Evolutionary conservation across 2,797 vertebrate species (phyloP).

Genomic region (Pitangus sulphuratus): DNA sequence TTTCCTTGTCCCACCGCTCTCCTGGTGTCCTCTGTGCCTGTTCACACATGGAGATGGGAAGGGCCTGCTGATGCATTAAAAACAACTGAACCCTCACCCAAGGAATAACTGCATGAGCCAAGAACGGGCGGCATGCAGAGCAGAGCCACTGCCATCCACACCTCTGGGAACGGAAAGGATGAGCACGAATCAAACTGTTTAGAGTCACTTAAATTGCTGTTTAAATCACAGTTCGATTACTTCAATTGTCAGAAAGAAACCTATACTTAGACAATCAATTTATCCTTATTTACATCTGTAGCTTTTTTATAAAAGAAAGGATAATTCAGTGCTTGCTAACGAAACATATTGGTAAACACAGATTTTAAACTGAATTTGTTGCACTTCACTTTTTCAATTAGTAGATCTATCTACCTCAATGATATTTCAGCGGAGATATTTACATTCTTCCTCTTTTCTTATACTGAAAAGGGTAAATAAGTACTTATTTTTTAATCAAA

Average conservation of each 20-base stretch:
- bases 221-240: background rate
- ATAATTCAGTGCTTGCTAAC: background rate
- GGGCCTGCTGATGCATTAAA: background rate
- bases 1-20: background rate
- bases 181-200: background rate
- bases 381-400: background rate
- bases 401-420: background rate
- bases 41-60: background rate
- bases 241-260: background rate
- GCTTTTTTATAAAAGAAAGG: background rate
- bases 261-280: background rate
- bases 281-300: background rate
- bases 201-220: background rate
- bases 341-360: background rate
- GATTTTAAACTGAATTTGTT: background rate
- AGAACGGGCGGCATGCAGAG: background rate
- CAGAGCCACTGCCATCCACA: background rate
- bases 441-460: background rate
- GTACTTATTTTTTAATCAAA: background rate
- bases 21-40: background rate
- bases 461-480: background rate
- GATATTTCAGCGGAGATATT: background rate
- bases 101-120: background rate
- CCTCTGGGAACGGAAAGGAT: background rate
- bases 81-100: background rate